These are phyloP conservation scores for Siniperca chuatsi DNA, from an alignment of 2,113 vertebrate genomes.

Conservation along the genomic window DNA sequence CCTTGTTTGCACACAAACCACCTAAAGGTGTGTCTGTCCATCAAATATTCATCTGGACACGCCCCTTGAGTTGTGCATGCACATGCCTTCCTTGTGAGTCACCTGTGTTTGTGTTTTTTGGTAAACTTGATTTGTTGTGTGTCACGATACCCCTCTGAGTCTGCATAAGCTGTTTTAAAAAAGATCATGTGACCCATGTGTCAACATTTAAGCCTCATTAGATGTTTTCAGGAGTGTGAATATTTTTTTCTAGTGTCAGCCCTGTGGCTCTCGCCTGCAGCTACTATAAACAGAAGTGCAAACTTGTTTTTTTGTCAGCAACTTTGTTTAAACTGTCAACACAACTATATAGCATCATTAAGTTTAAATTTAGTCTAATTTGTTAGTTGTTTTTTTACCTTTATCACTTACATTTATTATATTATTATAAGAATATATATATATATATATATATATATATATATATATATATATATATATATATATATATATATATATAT, in stretches of 20 bases:
- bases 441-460: too few species aligned
- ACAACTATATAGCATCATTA: not conserved
- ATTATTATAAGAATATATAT: too few species aligned
- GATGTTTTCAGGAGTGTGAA: not conserved
- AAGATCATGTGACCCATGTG: not conserved
- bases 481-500: too few species aligned
- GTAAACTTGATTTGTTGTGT: slow-evolving; percentile 10
- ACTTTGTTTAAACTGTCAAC: not conserved
- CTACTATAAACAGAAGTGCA: not conserved
- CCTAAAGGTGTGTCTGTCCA: not conserved
- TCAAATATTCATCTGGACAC: slow-evolving; percentile 12
- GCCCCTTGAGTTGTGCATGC: not conserved
- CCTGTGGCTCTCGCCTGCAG: not conserved
- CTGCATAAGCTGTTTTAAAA: not conserved
- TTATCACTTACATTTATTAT: too few species aligned
- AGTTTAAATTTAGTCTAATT: not conserved
- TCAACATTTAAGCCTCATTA: not conserved
- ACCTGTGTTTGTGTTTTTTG: slow-evolving; percentile 36
- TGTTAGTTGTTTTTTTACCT: not conserved
- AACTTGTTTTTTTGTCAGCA: not conserved
- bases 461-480: too few species aligned
- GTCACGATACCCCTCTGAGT: not conserved
- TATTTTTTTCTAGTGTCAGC: not conserved
- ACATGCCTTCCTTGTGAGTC: slow-evolving; percentile 35
- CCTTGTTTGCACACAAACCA: not conserved